Base-by-base conservation (phyloP, 2,888 invertebrate species). In the Gnatocerus cornutus region DNA sequence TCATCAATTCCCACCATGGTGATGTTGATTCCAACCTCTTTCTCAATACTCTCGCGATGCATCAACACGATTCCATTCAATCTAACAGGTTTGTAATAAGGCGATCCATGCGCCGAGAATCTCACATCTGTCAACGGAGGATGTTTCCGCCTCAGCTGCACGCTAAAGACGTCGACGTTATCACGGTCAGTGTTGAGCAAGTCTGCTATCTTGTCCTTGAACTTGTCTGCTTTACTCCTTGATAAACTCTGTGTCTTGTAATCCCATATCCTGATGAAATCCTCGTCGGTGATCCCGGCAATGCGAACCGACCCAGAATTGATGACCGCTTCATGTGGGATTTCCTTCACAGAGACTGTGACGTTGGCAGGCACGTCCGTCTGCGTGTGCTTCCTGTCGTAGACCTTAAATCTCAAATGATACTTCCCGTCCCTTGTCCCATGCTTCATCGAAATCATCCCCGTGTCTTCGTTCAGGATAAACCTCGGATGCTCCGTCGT, bases 1-100 rank as follows among this genome's bases (percentile, higher is more conserved):
- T 97, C 97, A 80, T 97, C 98, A 77, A 99, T 98, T 72, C 98
- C 98, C 12, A 99, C 97, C 97, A 98, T 97, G 9, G 96, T 96
- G 69, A 98, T 96, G 82, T 96, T 96, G 71, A 98, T 94, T 45
- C 97, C 97, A n/a, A 98, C 95, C 73, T 93, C 93, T 79, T 92
- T 90, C 85, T 97, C 97, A 80, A 98, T 97, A 89, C 96, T 95
- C 85, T 96, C 95, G 68, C 97, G 89, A 83, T 97, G 94, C 92
- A 96, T 94, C 46, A 97, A 86, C 0, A 99, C 94, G 64, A 98
- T 93, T 8, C 98, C 98, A 83, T 99, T 97, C 74, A 99, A 89
- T 83, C 96, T 90, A 5, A 96, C 95, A 0, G 98, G 94, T 81
- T 97, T 96, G 82, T 97, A 97, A 83, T 96, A 98, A 1, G 98